These are phyloP conservation scores for Nomada fabriciana DNA, from an alignment of 2,888 invertebrate genomes.

Conservation along the genomic window DNA sequence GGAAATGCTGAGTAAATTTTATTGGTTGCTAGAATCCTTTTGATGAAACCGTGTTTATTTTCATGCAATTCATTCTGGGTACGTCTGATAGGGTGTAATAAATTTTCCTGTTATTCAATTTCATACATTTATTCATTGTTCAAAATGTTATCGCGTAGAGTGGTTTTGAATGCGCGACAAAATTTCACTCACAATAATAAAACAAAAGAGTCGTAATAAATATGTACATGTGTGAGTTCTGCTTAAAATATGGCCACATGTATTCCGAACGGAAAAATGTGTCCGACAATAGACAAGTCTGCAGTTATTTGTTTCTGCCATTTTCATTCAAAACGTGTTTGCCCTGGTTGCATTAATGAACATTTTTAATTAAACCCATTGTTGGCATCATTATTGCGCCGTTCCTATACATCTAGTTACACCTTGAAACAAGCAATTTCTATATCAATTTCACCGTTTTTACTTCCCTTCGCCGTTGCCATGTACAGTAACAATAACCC, in stretches of 20 bases:
- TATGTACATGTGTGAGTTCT: not conserved
- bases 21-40: no score
- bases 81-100: not conserved
- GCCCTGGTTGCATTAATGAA: no score
- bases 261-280: not conserved
- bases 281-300: not conserved
- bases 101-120: not conserved
- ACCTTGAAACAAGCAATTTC: not conserved
- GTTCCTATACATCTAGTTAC: not conserved
- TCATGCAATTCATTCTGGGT: not conserved
- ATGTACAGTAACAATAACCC: no score
- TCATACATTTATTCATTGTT: not conserved
- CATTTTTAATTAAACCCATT: no score
- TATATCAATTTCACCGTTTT: not conserved
- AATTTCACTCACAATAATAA: conserved; percentile 14
- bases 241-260: not conserved
- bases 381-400: no score
- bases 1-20: no score
- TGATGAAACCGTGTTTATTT: not conserved
- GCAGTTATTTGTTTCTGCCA: not conserved
- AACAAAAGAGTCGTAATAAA: conserved; percentile 18
- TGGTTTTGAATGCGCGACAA: not conserved
- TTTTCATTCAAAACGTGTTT: no score
- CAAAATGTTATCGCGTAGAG: not conserved
- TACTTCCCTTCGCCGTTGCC: not conserved